These are phyloP conservation scores for Vireo altiloquus DNA, from an alignment of 2,113 vertebrate genomes.

Conservation along the genomic window DNA sequence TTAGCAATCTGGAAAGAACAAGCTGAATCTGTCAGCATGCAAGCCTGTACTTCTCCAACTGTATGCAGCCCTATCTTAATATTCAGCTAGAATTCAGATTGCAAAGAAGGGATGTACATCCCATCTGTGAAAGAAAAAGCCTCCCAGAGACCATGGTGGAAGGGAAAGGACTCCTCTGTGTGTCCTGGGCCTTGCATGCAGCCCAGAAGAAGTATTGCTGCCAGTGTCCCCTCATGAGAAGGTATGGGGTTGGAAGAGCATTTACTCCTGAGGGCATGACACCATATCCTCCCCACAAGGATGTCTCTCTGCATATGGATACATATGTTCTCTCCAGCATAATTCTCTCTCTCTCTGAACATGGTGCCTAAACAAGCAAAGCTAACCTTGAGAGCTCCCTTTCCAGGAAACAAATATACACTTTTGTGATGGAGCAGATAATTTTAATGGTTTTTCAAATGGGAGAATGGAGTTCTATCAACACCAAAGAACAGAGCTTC, in stretches of 20 bases:
- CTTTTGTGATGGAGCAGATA: not conserved
- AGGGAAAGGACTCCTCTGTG: not conserved
- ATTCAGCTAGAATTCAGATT: not conserved
- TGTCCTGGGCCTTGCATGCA: not conserved
- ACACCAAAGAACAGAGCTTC: not conserved
- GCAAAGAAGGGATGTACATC: not conserved
- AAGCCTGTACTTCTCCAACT: not conserved
- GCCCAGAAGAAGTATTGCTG: not conserved
- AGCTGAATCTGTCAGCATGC: not conserved
- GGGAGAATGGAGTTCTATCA: not conserved
- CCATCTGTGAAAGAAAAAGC: not conserved
- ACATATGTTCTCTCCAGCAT: not conserved
- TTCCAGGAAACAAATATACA: not conserved
- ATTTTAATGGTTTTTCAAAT: not conserved
- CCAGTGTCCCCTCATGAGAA: not conserved
- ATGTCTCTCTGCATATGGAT: not conserved
- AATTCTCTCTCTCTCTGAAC: not conserved
- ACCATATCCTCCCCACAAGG: not conserved
- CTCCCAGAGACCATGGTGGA: not conserved
- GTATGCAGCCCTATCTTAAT: not conserved
- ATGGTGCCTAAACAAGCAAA: not conserved
- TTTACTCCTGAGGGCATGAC: not conserved
- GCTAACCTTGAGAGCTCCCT: not conserved
- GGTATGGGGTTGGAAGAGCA: not conserved
- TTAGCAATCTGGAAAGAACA: conserved; percentile 24